Evolutionary conservation across 1,140 invertebrate species (phyloP), one percentile per base, ranked within the genome.

Genomic region (Pollicipes pollicipes): DNA sequence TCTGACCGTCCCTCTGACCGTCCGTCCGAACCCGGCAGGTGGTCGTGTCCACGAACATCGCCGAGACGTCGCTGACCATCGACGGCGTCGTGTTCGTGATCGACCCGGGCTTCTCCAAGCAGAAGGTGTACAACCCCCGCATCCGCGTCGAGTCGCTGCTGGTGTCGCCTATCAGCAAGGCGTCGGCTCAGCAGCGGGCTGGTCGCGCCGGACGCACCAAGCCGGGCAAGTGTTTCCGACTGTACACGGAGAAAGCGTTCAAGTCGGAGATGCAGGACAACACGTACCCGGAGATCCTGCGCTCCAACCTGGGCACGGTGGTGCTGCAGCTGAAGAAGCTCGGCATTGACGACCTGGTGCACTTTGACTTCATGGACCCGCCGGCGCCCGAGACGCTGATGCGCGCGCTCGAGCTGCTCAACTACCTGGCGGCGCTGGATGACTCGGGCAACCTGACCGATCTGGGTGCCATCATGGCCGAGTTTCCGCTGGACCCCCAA

Each of bases 291-390:
- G 97, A 99, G 83, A 99, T 99, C 82, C 83, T 99, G 72, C 82
- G 95, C 76, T 97, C 94, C 30, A 98, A 98, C 85, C 85, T 98
- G 76, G 94, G 94, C 30, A 91, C 95, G 72, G 96, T 99, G 73
- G 97, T 99, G 67, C 81, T 99, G 70, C 97, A 99, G 82, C 82
- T 99, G 75, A 99, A 99, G 80, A 99, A 99, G 83, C 84, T 99
- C 58, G 97, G 97, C 74, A 99, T 99, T 76, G 95, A 99, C 79
- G 97, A 99, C 83, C 82, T 99, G 75, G 97, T 99, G 45, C 97
- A 99, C 81, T 99, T 99, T 82, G 97, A 99, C 82, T 99, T 99
- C 80, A 99, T 99, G 97, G 97, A 99, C 83, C 97, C 97, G 27
- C 97, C 97, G 82, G 97, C 97, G n/a, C 97, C 97, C 0, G 97